phyloP scores from a whole-genome alignment of 2,888 invertebrate genomes.

The Parnassius apollo region DNA sequence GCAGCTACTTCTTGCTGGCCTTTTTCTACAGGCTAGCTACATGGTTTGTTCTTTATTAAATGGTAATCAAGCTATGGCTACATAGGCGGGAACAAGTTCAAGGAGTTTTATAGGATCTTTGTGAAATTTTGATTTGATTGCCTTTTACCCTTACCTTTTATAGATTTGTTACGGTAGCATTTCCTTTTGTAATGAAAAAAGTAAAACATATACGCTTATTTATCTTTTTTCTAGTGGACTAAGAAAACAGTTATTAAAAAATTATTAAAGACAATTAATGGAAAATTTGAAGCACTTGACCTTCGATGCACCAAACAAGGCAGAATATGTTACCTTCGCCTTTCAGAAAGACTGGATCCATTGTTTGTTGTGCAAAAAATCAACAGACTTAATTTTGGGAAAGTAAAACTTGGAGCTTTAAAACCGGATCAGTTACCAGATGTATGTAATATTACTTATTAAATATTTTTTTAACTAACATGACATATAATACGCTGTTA shows the following conservation, averaged over 20 bases:
- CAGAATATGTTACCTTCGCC: conserved; percentile 42
- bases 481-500: not conserved
- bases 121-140: too few relatives aligned
- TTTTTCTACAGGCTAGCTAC: too few relatives aligned
- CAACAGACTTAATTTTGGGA: conserved; percentile 20
- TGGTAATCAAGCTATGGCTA: too few relatives aligned
- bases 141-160: too few relatives aligned
- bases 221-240: conserved; percentile 40
- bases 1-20: too few relatives aligned
- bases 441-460: conserved; percentile 41
- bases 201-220: too few relatives aligned
- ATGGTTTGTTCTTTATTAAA: too few relatives aligned
- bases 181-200: too few relatives aligned
- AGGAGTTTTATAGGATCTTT: too few relatives aligned
- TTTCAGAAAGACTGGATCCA: conserved; percentile 49
- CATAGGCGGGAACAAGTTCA: too few relatives aligned
- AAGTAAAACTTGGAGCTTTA: conserved; percentile 36
- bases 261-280: conserved; percentile 38
- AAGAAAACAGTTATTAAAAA: conserved; percentile 33
- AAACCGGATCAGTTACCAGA: conserved; percentile 48
- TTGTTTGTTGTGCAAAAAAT: conserved; percentile 39
- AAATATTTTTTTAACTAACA: not conserved
- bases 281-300: conserved; percentile 48
- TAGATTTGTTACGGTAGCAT: too few relatives aligned
- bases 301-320: conserved; percentile 30